These are phyloP conservation scores for Eupelmus urozonus DNA, from an alignment of 2,888 invertebrate species.

Conservation along the genomic window DNA sequence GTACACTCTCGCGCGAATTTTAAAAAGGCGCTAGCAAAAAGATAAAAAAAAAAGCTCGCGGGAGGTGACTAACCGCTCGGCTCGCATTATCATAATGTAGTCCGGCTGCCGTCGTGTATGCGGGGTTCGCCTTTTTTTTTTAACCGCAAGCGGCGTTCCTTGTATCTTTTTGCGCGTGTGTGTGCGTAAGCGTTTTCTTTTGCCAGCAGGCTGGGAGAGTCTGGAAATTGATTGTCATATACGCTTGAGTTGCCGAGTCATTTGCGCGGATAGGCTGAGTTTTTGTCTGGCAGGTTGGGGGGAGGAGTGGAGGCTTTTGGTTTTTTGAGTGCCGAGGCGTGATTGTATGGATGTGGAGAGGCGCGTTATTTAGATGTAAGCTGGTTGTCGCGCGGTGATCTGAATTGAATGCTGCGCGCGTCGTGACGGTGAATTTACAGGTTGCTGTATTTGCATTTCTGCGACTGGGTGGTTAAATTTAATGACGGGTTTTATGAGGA, in stretches of 20 bases:
- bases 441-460: too few relatives aligned
- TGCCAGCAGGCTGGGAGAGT: background rate
- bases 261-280: too few relatives aligned
- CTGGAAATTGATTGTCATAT: constrained; percentile 30
- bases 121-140: background rate
- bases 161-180: background rate
- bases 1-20: constrained; percentile 27
- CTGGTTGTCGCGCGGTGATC: too few relatives aligned
- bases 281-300: too few relatives aligned
- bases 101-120: background rate
- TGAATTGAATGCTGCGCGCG: too few relatives aligned
- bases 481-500: too few relatives aligned
- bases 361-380: too few relatives aligned
- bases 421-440: too few relatives aligned
- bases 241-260: background rate
- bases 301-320: too few relatives aligned
- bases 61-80: constrained; percentile 18
- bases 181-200: background rate
- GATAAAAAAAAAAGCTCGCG: constrained; percentile 1
- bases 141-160: background rate
- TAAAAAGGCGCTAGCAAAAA: constrained; percentile 4
- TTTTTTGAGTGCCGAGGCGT: too few relatives aligned
- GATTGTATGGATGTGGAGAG: too few relatives aligned
- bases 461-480: too few relatives aligned
- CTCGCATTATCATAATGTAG: constrained; percentile 34